A percentile compares a stretch with the other conserved stretches of the same genome.
phyloP scores from a whole-genome alignment of 2,888 invertebrate genomes.

The Drosophila rubida region DNA sequence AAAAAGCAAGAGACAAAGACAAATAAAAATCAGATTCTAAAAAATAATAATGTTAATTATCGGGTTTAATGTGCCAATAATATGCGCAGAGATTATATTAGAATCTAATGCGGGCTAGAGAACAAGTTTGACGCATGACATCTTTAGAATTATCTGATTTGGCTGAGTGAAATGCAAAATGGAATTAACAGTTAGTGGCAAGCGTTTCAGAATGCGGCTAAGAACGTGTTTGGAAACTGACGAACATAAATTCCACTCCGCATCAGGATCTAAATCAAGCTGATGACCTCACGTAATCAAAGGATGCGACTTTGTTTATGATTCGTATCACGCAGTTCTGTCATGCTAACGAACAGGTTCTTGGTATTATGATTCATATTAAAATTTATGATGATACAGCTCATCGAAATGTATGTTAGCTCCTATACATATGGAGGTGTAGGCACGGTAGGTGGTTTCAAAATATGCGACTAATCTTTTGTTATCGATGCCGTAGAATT shows the following conservation, averaged over 20 bases:
- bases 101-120: conserved; percentile 8
- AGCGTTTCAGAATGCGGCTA: conserved; percentile 4
- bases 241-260: conserved; percentile 22
- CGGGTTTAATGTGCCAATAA: conserved; percentile 42
- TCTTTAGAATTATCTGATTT: conserved; percentile 33
- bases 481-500: conserved; percentile 17
- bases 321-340: conserved; percentile 13
- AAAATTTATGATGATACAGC: conserved; percentile 1
- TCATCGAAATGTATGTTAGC: conserved; percentile 4
- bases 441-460: conserved; percentile 19
- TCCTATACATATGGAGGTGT: background rate
- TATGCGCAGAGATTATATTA: conserved; percentile 28
- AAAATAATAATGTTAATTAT: conserved; percentile 52
- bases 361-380: conserved; percentile 27
- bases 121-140: conserved; percentile 59
- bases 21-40: conserved; percentile 26
- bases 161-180: conserved; percentile 28
- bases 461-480: conserved; percentile 21
- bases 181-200: conserved; percentile 45
- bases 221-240: conserved; percentile 43
- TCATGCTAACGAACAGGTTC: conserved; percentile 28
- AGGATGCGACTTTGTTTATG: conserved; percentile 53
- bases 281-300: conserved; percentile 58
- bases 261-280: conserved; percentile 64
- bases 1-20: conserved; percentile 1